Evolutionary conservation across 1,140 invertebrate species (phyloP), one percentile per base, ranked within the genome.

Genomic region (Zelostemma sp.): DNA sequence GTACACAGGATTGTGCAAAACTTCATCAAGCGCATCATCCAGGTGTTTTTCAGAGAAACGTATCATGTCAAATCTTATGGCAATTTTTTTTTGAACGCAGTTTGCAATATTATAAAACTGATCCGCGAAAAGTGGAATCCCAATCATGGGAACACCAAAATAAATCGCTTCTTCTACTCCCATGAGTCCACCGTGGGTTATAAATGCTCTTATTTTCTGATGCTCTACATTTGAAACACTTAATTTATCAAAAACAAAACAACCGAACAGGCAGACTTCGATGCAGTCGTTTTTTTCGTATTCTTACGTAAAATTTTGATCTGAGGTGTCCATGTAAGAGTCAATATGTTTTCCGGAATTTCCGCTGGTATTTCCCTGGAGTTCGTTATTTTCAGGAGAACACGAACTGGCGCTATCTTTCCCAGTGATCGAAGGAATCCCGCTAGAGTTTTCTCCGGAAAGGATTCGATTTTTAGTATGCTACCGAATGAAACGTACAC

Each of bases 91-190:
- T 6, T 40, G 19, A 0, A 61, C 75, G 16, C 41, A 68, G 6
- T 61, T 49, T 12, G 68, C 35, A 1, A 74, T 14, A 43, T 78
- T 79, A 4, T 50, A 50, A n/a, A 65, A 58, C 57, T 80, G 77
- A 67, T 80, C 77, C 6, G 62, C 75, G 51, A 75, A 75, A 31
- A 78, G 28, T 16, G 87, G 87, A n/a, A 87, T 59, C 3, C 78
- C 83, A 14, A 88, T 61, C 21, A 88, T 68, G 1, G 87, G 86
- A 4, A 86, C 80, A 5, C 78, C 82, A 53, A 79, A 77, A 62
- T 83, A 84, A 38, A 86, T 68, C 1, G 83, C 81, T 70, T 88
- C 87, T 55, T 79, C 41, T 86, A 86, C n/a, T n/a, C n/a, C n/a
- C n/a, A n/a, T n/a, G n/a, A n/a, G n/a, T n/a, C n/a, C n/a, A n/a